Conservation (phyloP, 1,140 invertebrate genomes). For the Parasteatoda tepidariorum region DNA sequence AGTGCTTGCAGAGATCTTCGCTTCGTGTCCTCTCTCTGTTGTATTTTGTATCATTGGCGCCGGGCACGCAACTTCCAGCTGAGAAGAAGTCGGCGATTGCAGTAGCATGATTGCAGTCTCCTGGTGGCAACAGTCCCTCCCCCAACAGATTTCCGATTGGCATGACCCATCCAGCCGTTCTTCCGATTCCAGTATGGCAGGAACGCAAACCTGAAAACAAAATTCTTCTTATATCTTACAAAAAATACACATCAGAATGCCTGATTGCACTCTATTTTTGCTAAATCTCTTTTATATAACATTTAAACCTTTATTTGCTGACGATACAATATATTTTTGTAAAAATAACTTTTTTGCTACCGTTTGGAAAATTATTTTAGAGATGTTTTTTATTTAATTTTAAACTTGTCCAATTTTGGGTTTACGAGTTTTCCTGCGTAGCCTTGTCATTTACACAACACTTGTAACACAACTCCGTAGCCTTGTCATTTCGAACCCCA, state of each 20-base stretch:
- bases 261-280: too few relatives aligned
- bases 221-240: constrained; percentile 75
- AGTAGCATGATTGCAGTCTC: constrained; percentile 72
- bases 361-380: too few relatives aligned
- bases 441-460: too few relatives aligned
- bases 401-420: too few relatives aligned
- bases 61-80: constrained; percentile 61
- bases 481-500: too few relatives aligned
- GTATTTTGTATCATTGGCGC: constrained; percentile 60
- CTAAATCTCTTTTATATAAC: too few relatives aligned
- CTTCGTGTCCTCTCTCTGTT: constrained; percentile 56
- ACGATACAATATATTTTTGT: too few relatives aligned
- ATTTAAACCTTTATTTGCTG: too few relatives aligned
- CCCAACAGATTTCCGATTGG: constrained; percentile 71
- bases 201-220: constrained; percentile 67
- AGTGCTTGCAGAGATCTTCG: constrained; percentile 58
- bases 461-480: too few relatives aligned
- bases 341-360: too few relatives aligned
- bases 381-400: too few relatives aligned
- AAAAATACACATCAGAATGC: constrained; percentile 44
- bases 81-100: constrained; percentile 74
- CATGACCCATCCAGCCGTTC: constrained; percentile 70
- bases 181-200: constrained; percentile 71
- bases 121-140: constrained; percentile 68
- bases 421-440: too few relatives aligned